These are phyloP conservation scores for Heliconius congener DNA, from an alignment of 1,140 invertebrate genomes.

Conservation along the genomic window DNA sequence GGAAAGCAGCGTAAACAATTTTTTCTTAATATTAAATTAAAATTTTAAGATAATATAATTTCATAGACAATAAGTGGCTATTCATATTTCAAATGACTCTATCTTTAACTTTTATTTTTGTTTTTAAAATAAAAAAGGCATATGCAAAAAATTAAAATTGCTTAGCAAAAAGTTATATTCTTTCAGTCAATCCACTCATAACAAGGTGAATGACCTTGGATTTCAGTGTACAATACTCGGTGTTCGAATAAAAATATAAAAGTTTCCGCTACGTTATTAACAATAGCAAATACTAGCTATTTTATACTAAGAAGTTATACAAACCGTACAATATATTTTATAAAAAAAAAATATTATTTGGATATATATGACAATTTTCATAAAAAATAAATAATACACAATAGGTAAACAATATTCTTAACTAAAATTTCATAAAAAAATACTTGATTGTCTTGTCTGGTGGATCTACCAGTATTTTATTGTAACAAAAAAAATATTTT, in stretches of 20 bases:
- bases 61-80: too few relatives aligned
- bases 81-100: neutral
- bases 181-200: neutral
- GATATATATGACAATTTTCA: neutral
- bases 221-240: neutral
- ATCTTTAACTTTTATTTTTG: neutral
- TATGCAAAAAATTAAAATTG: neutral
- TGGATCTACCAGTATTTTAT: neutral
- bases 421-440: too few relatives aligned
- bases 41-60: too few relatives aligned
- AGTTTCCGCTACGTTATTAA: constrained; percentile 1
- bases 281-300: neutral
- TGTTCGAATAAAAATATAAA: neutral
- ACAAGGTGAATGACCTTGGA: constrained; percentile 11
- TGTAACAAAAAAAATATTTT: neutral
- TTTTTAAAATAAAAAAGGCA: neutral
- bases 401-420: neutral
- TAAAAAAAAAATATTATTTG: neutral
- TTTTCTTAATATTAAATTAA: too few relatives aligned
- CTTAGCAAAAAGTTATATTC: neutral
- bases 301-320: neutral
- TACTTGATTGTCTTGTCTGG: neutral
- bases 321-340: neutral
- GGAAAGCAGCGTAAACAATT: too few relatives aligned
- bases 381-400: neutral